phyloP scores from a whole-genome alignment of 2,888 invertebrate species.

The Nomada flava region DNA sequence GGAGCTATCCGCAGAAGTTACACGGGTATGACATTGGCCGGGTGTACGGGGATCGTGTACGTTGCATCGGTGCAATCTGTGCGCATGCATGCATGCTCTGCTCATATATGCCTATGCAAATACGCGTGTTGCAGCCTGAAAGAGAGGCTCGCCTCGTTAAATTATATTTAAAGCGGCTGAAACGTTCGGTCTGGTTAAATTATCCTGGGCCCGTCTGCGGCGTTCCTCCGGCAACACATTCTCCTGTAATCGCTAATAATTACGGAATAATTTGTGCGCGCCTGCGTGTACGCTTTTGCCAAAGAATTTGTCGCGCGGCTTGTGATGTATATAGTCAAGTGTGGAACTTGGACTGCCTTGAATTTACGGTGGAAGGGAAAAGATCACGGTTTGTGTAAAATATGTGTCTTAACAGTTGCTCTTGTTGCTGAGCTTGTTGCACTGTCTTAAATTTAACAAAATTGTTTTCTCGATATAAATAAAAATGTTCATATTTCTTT shows the following conservation, averaged over 20 bases:
- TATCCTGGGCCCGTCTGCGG: constrained; percentile 33
- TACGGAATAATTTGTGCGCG: constrained; percentile 36
- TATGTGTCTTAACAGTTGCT: no score
- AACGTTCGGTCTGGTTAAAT: constrained; percentile 45
- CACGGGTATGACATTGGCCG: constrained; percentile 25
- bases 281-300: background rate
- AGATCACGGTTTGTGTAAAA: no score
- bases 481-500: no score
- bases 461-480: no score
- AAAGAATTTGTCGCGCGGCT: constrained; percentile 12
- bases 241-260: constrained; percentile 47
- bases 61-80: constrained; percentile 13
- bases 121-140: constrained; percentile 21
- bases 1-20: constrained; percentile 3
- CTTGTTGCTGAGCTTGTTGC: no score
- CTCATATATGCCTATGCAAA: constrained; percentile 45
- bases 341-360: background rate
- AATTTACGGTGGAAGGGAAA: background rate
- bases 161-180: constrained; percentile 52
- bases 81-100: background rate
- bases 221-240: constrained; percentile 12
- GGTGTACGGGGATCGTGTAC: constrained; percentile 9
- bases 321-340: background rate
- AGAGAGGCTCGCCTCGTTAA: constrained; percentile 49
- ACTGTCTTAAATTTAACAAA: no score